Conservation (phyloP, 2,113 vertebrate genomes). For the Gallinago paraguaiae region DNA sequence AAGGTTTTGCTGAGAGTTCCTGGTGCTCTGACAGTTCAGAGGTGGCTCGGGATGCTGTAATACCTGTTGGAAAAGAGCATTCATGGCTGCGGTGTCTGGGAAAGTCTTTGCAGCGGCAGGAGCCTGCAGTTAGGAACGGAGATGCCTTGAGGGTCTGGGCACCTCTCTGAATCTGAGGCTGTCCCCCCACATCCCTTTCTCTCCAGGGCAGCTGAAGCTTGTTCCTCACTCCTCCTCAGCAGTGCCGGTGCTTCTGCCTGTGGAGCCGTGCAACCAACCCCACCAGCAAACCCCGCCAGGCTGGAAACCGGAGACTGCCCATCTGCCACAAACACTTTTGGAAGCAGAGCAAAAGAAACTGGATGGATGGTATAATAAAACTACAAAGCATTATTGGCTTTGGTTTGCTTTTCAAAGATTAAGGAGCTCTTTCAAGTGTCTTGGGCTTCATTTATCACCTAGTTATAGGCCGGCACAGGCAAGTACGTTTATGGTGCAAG, state of each 20-base stretch:
- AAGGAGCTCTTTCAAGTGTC: slow-evolving; percentile 19
- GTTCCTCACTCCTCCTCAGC: neutral
- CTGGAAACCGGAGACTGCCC: neutral
- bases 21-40: neutral
- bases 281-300: neutral
- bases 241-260: neutral
- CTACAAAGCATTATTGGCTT: neutral
- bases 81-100: neutral
- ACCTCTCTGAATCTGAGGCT: neutral
- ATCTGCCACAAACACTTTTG: neutral
- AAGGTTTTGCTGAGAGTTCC: neutral
- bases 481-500: neutral
- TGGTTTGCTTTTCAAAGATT: slow-evolving; percentile 29
- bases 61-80: neutral
- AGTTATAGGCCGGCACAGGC: neutral
- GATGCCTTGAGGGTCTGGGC: fast-evolving
- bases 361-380: neutral
- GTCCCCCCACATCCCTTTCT: neutral
- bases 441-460: slow-evolving; percentile 18
- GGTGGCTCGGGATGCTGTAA: neutral
- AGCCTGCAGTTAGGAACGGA: neutral
- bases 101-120: neutral
- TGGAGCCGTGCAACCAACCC: neutral
- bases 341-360: neutral
- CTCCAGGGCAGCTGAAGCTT: neutral